These are phyloP conservation scores for Pteronotus mesoamericanus DNA, from an alignment of 2,797 vertebrate genomes.

Conservation along the genomic window DNA sequence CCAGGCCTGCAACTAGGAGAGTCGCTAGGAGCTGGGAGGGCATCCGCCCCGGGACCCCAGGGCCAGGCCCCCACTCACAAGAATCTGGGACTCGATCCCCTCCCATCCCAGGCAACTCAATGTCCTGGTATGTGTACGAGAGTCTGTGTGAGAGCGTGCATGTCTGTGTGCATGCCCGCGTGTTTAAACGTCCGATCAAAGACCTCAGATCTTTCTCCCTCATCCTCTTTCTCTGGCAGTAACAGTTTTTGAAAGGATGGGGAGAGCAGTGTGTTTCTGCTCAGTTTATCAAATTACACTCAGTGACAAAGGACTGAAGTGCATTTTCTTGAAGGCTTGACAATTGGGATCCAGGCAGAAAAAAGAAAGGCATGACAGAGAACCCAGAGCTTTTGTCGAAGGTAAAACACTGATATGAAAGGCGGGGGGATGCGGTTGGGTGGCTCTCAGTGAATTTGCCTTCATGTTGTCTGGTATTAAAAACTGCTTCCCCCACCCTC, in stretches of 20 bases:
- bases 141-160: neutral
- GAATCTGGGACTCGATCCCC: slow-evolving; percentile 40
- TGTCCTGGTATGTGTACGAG: slow-evolving; percentile 40
- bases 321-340: slow-evolving; percentile 83
- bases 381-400: slow-evolving; percentile 81
- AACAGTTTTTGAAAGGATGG: slow-evolving; percentile 79
- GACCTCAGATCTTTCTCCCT: slow-evolving; percentile 43
- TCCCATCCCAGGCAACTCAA: slow-evolving; percentile 45
- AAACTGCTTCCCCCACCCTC: neutral
- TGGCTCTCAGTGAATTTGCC: neutral
- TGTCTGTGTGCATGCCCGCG: neutral
- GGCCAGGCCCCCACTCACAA: slow-evolving; percentile 11
- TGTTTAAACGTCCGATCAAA: slow-evolving; percentile 61
- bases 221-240: slow-evolving; percentile 65
- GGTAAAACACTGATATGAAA: slow-evolving; percentile 56
- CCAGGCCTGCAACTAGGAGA: slow-evolving; percentile 64
- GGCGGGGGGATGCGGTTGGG: slow-evolving; percentile 41
- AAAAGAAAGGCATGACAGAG: slow-evolving; percentile 80
- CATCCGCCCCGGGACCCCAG: slow-evolving; percentile 48
- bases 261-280: slow-evolving; percentile 81
- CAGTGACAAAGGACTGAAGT: slow-evolving; percentile 84
- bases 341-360: slow-evolving; percentile 84
- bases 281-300: slow-evolving; percentile 86
- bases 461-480: slow-evolving; percentile 13
- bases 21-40: slow-evolving; percentile 65